Evolutionary conservation across 2,888 invertebrate genomes (phyloP).

Genomic region (Nomada fucata): DNA sequence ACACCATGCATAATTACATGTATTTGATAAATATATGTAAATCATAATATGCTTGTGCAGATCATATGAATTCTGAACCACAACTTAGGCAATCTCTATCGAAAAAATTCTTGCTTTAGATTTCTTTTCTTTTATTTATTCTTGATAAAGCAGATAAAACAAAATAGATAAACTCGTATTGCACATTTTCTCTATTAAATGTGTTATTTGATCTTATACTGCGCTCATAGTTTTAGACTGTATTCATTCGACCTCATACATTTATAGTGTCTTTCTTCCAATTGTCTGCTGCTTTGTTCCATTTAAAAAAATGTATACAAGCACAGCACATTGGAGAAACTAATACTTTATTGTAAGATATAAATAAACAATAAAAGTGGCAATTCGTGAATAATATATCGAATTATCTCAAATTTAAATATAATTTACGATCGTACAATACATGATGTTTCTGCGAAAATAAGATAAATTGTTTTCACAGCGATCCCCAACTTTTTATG

Average conservation of each 20-base stretch:
- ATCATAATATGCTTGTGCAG: constrained; percentile 52
- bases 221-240: constrained; percentile 4
- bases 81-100: constrained; percentile 46
- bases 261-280: neutral
- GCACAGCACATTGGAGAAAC: constrained; percentile 11
- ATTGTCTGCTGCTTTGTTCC: constrained; percentile 1
- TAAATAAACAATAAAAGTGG: constrained; percentile 41
- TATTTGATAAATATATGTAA: constrained; percentile 61
- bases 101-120: neutral
- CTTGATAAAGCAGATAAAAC: constrained; percentile 9
- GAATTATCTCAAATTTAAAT: constrained; percentile 25
- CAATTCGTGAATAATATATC: constrained; percentile 16
- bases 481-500: neutral
- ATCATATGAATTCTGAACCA: constrained; percentile 66
- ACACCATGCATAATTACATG: constrained; percentile 62
- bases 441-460: constrained; percentile 1
- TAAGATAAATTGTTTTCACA: neutral
- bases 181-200: constrained; percentile 16
- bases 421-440: constrained; percentile 3
- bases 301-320: constrained; percentile 15
- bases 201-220: neutral
- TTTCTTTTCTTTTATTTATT: neutral
- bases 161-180: constrained; percentile 42
- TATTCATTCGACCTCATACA: neutral
- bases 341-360: constrained; percentile 41